Base-by-base conservation (phyloP, 2,888 invertebrate species). In the Troides helena region DNA sequence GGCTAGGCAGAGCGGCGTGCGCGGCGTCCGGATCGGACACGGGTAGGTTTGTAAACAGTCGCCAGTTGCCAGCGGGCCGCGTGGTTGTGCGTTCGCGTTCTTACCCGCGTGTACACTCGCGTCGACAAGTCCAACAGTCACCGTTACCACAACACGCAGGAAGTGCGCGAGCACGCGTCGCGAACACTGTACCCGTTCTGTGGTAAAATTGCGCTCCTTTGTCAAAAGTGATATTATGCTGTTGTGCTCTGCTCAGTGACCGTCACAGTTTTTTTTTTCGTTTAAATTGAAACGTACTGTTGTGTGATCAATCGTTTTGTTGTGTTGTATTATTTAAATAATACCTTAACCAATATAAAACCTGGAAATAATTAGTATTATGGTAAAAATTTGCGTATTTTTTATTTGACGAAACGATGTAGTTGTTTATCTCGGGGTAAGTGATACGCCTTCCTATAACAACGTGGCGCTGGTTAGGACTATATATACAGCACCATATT, bases 91-190 rank as follows among this genome's bases (percentile, higher is more conserved):
- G 84, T 83, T 84, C 82, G 85, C 78, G 75, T 78, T 76, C 73
- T 74, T 5, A 78, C 75, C 78, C 30, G 30, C 3, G 3, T 76
- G 73, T 74, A 4, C 71, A 71, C 73, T 72, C 67, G 62, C 68
- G 53, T 62, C 30, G 46, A 46, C 21, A 25, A 30, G 57, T 65
- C n/a, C 17, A 30, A 50, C 59, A 72, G 69, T 73, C 70, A 68
- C 25, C 77, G 76, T 77, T 74, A 72, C 73, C 78, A 90, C 88
- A 90, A 88, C 85, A 81, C 79, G 81, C 88, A 89, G 88, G 89
- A 90, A 87, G 86, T 89, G 76, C 82, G 86, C 85, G 84, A 81
- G 86, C 67, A 68, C 66, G 77, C 68, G 69, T 66, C 66, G 63
- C 61, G 71, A 71, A 72, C 75, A 78, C 75, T 77, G 74, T 76